Base-by-base conservation (phyloP, 1,140 invertebrate species). In the Leptestheria dahalacensis region DNA sequence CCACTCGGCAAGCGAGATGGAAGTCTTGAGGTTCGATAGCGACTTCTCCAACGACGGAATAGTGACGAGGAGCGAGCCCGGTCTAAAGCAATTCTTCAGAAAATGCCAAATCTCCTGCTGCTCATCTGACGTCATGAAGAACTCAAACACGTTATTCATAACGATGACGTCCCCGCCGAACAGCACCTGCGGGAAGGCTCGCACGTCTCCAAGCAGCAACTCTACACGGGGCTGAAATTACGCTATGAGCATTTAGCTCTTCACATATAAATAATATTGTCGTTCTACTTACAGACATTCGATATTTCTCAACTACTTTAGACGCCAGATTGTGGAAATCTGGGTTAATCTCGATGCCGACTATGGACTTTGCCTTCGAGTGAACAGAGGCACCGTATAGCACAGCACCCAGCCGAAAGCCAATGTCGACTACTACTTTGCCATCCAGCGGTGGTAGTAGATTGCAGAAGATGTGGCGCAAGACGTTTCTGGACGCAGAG, bases 351-450 rank as follows among this genome's bases (percentile, higher is more conserved):
- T 86, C 83, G 29, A 86, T 74, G 9, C 49, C 48, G 21, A 48
- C 25, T 24, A 57, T 41, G n/a, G 48, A 25, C 46, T 64, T 63
- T 48, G 58, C 58, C 15, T 9, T 24, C 6, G 48, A 52, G 51
- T 15, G 55, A 9, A 54, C 29, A 69, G 72, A 75, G 74, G 83
- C 83, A 61, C 79, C 81, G 73, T 82, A 85, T 26, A 85, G 69
- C 57, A 85, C 75, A 63, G 78, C 78, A 57, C 83, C 83, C 59
- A 85, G 71, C 70, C 84, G 74, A 12, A 82, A 85, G 9, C 83
- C 84, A 54, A 85, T 68, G 72, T 85, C 83, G 18, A 86, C 65
- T 54, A 85, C 66, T 57, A 72, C 74, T 71, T 82, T 83, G 12
- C 71, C 74, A 61, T 76, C 70, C 52, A 83, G 70, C 54, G 73